Conservation (phyloP, 2,113 vertebrate species). For the Cyprinodon variegatus region DNA sequence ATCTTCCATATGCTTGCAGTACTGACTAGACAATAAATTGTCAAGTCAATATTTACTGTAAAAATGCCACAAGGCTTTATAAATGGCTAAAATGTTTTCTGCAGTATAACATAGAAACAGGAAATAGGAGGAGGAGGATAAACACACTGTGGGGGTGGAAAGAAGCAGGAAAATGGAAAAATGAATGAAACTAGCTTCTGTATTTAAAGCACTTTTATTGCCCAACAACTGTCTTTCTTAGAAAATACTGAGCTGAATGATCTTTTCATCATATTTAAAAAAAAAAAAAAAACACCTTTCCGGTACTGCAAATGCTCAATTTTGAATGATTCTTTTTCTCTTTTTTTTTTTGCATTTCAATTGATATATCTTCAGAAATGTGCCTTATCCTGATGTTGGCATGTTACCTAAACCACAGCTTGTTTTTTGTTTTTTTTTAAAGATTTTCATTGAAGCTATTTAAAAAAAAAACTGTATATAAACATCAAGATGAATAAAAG, state of each 20-base stretch:
- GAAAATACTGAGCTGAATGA: conserved; percentile 50
- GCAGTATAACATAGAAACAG: conserved; percentile 32
- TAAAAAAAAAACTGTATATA: conserved; percentile 11
- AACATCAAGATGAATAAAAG: conserved; percentile 16
- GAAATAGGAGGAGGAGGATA: conserved; percentile 41
- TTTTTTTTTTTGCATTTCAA: conserved; percentile 37
- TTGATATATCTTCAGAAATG: conserved; percentile 18
- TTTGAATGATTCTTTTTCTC: background rate
- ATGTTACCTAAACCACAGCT: conserved; percentile 39
- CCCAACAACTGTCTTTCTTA: conserved; percentile 24
- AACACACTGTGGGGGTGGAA: conserved; percentile 40
- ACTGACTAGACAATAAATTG: conserved; percentile 41
- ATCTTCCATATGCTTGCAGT: conserved; percentile 50
- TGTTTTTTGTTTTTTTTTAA: conserved; percentile 24
- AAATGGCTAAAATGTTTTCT: conserved; percentile 42
- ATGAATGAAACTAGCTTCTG: conserved; percentile 43
- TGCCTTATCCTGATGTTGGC: conserved; percentile 35
- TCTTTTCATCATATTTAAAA: conserved; percentile 26
- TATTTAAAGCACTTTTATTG: conserved; percentile 23
- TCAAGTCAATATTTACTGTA: conserved; percentile 43
- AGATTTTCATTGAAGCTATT: conserved; percentile 39
- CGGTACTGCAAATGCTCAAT: no score
- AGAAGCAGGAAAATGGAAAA: conserved; percentile 17
- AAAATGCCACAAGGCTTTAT: conserved; percentile 33
- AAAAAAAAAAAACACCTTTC: conserved; percentile 29